Percentiles rank a stretch among this genome's conserved stretches.
Conservation (phyloP, 2,888 invertebrate species). For the Deroplatys truncata region DNA sequence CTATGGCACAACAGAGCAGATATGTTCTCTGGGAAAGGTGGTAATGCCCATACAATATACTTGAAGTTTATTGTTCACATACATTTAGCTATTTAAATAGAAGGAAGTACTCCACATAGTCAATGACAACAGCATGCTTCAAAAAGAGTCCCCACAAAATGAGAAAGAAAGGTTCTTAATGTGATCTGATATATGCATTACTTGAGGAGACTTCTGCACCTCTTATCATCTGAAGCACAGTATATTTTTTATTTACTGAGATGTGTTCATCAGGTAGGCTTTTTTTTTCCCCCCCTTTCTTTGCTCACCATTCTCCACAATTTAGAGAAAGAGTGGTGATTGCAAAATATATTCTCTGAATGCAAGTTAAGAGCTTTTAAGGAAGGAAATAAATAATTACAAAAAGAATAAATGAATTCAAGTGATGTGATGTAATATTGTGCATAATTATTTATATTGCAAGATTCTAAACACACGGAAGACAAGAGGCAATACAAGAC, state of each 20-base stretch:
- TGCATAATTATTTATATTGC: neutral
- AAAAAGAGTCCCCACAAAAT: too few relatives aligned
- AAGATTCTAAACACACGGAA: slow-evolving; percentile 3
- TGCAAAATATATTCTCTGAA: neutral
- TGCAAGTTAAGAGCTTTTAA: neutral
- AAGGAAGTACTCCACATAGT: too few relatives aligned
- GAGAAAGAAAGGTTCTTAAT: too few relatives aligned
- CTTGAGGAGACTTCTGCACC: too few relatives aligned
- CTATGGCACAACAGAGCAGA: too few relatives aligned
- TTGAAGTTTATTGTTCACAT: too few relatives aligned
- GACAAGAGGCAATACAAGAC: neutral
- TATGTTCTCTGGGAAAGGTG: too few relatives aligned
- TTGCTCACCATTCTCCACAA: neutral
- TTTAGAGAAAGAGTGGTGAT: neutral
- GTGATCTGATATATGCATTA: too few relatives aligned
- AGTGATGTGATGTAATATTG: neutral
- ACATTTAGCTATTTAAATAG: too few relatives aligned
- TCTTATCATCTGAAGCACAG: neutral
- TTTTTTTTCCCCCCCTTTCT: neutral
- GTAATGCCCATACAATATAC: too few relatives aligned
- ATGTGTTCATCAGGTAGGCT: neutral
- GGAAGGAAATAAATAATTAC: neutral
- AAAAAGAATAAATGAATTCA: neutral
- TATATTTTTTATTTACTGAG: neutral
- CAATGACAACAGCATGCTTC: too few relatives aligned